phyloP scores from a whole-genome alignment of 2,797 vertebrate species.

The Buceros bicornis region DNA sequence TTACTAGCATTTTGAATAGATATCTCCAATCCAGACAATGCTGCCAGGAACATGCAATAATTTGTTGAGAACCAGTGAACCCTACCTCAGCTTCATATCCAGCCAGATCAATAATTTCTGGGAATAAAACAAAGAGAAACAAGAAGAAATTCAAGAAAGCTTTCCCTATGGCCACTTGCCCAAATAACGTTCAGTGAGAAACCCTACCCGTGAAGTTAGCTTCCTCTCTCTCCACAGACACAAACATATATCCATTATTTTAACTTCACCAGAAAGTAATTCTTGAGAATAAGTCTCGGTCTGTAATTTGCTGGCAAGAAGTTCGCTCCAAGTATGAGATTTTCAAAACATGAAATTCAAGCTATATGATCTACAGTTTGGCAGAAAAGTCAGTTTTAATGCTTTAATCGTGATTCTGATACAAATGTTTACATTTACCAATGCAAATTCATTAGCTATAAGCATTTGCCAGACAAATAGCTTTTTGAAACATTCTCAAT shows the following conservation, averaged over 20 bases:
- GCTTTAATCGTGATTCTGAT: constrained; percentile 45
- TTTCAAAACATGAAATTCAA: constrained; percentile 49
- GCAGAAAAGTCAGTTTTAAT: constrained; percentile 39
- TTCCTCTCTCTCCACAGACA: neutral
- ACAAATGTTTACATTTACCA: constrained; percentile 57
- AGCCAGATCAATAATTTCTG: neutral
- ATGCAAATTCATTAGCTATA: constrained; percentile 35
- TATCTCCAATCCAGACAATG: neutral
- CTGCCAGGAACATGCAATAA: neutral
- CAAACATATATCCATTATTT: neutral
- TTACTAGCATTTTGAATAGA: neutral
- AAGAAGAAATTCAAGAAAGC: neutral
- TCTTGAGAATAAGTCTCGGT: neutral
- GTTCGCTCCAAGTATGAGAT: neutral
- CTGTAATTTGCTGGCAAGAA: constrained; percentile 36
- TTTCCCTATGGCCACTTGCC: neutral
- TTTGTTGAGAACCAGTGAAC: neutral
- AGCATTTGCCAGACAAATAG: constrained; percentile 38
- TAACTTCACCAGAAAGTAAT: constrained; percentile 21
- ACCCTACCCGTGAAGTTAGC: neutral
- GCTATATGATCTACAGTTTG: constrained; percentile 48
- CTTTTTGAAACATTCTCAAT: constrained; percentile 48
- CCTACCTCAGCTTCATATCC: neutral
- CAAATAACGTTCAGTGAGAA: neutral
- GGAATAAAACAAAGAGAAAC: neutral